These are phyloP conservation scores for Coenonympha arcania DNA, from an alignment of 2,888 invertebrate genomes.

Conservation along the genomic window DNA sequence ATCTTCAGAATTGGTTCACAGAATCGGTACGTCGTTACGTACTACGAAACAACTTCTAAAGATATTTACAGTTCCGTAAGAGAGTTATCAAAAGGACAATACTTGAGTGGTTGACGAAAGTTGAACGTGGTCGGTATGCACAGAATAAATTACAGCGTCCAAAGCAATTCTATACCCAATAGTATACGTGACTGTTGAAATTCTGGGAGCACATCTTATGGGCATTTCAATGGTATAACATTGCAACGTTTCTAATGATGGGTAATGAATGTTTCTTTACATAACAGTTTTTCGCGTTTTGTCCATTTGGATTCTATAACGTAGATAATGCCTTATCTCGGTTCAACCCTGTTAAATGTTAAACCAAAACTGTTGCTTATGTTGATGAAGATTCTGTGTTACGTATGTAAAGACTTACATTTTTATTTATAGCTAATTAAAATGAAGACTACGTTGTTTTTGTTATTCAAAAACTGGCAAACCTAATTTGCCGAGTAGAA, in stretches of 20 bases:
- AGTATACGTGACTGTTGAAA: conserved; percentile 46
- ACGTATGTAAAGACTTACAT: too few species aligned
- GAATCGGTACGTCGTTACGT: too few species aligned
- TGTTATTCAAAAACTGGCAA: conserved; percentile 16
- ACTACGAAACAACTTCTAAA: too few species aligned
- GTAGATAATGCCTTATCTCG: too few species aligned
- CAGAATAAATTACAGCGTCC: conserved; percentile 29
- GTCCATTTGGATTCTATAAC: too few species aligned
- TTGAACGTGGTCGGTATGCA: conserved; percentile 57
- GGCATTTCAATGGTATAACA: conserved; percentile 29
- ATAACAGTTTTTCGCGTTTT: too few species aligned
- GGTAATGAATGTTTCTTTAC: neutral
- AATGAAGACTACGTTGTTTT: neutral
- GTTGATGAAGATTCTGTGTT: too few species aligned
- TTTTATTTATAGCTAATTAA: neutral
- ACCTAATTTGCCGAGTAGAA: conserved; percentile 26
- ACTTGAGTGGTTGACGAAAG: conserved; percentile 46
- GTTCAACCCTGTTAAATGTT: too few species aligned
- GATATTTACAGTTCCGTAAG: too few species aligned
- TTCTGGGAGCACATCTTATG: conserved; percentile 30
- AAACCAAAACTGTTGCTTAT: too few species aligned
- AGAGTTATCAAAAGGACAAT: conserved; percentile 28
- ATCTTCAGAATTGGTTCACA: too few species aligned
- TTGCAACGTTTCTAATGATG: neutral
- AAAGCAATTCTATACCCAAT: conserved; percentile 40